Percentiles rank a stretch among this genome's conserved stretches.
Conservation (phyloP, 2,888 invertebrate genomes). For the Ctenicera cuprea region DNA sequence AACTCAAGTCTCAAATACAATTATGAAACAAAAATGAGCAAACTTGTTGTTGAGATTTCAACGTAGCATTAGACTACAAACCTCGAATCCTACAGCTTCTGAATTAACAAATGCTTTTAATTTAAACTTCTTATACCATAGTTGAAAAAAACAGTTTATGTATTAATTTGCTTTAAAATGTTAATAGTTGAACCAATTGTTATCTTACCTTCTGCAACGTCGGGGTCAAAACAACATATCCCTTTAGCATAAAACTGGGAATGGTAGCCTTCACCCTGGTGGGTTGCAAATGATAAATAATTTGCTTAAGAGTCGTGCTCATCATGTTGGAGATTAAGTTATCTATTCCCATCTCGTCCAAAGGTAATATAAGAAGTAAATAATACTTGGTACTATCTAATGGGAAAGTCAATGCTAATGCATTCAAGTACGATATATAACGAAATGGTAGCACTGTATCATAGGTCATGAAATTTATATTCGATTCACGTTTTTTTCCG, state of each 20-base stretch:
- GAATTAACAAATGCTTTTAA: no score
- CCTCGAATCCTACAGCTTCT: no score
- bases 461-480: conserved; percentile 83
- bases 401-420: conserved; percentile 85
- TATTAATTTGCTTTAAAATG: no score
- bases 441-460: conserved; percentile 86
- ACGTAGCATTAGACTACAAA: no score
- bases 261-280: conserved; percentile 85
- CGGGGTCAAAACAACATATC: conserved; percentile 86
- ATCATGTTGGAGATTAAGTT: conserved; percentile 80
- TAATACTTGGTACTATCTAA: conserved; percentile 88
- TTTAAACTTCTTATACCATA: no score
- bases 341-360: conserved; percentile 77
- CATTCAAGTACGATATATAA: conserved; percentile 82
- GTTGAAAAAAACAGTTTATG: no score
- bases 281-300: conserved; percentile 81
- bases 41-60: no score
- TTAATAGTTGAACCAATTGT: no score
- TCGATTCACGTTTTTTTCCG: conserved; percentile 71
- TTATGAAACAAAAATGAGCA: no score
- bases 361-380: conserved; percentile 83
- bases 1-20: no score
- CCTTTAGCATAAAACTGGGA: conserved; percentile 87
- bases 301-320: conserved; percentile 78
- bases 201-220: conserved; percentile 88